Percentiles rank a stretch among this genome's conserved stretches.
These are phyloP conservation scores for Tetropium fuscum DNA, from an alignment of 2,888 invertebrate species.

Conservation along the genomic window DNA sequence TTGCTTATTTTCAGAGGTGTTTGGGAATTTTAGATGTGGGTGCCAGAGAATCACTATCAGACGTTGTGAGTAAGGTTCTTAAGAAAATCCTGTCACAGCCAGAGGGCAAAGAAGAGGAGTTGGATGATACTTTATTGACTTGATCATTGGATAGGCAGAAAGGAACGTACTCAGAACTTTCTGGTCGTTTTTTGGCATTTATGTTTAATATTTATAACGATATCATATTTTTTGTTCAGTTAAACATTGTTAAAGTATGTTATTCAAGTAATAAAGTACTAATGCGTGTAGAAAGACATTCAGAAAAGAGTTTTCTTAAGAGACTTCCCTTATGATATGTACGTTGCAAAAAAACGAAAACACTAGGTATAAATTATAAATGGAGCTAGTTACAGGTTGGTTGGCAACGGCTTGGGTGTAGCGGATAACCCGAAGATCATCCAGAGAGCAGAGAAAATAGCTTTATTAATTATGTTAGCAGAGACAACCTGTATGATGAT, in stretches of 20 bases:
- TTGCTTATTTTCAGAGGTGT: conserved; percentile 72
- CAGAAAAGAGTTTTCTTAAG: too few species aligned
- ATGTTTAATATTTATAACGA: conserved; percentile 2
- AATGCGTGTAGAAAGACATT: too few species aligned
- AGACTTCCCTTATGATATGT: too few species aligned
- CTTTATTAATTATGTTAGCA: too few species aligned
- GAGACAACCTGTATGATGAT: too few species aligned
- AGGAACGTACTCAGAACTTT: conserved; percentile 17
- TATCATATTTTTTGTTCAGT: conserved; percentile 29
- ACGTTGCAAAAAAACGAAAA: too few species aligned
- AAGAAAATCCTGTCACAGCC: conserved; percentile 82
- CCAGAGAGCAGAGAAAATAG: too few species aligned
- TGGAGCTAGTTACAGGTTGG: too few species aligned
- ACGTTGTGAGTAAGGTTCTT: conserved; percentile 90
- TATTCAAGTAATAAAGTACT: conserved; percentile 25
- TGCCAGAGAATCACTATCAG: conserved; percentile 88
- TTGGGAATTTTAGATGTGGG: conserved; percentile 84
- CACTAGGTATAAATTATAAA: too few species aligned
- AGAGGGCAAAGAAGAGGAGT: conserved; percentile 90
- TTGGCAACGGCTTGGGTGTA: too few species aligned
- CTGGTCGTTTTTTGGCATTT: conserved; percentile 15
- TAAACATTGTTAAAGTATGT: conserved; percentile 22
- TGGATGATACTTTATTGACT: conserved; percentile 91
- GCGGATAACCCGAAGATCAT: too few species aligned
- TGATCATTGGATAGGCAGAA: conserved; percentile 67